Percentiles rank a stretch among this genome's conserved stretches.
Evolutionary conservation across 2,888 invertebrate genomes (phyloP).

Genomic region (Drosophila antonietae): DNA sequence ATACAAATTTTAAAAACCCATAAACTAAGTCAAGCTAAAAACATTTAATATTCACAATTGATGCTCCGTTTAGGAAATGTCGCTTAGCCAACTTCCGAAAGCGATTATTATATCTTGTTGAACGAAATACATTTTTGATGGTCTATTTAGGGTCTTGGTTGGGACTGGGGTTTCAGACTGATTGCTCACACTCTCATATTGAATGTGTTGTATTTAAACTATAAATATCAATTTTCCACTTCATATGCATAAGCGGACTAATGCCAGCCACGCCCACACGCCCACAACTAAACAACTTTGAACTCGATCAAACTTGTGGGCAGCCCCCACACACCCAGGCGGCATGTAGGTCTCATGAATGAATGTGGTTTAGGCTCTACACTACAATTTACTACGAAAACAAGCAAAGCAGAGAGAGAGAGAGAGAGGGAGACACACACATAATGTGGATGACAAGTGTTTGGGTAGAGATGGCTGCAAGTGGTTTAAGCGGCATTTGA

Average conservation of each 20-base stretch:
- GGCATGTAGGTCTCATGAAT: conserved; percentile 58
- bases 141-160: conserved; percentile 20
- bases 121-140: conserved; percentile 6
- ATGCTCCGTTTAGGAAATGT: conserved; percentile 30
- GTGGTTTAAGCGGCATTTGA: conserved; percentile 35
- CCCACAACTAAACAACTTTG: conserved; percentile 32
- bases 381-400: conserved; percentile 52
- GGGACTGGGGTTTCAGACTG: conserved; percentile 3
- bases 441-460: conserved; percentile 46
- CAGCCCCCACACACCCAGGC: conserved; percentile 21
- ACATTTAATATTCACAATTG: conserved; percentile 18
- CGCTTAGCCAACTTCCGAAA: conserved; percentile 70
- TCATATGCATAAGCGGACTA: conserved; percentile 15
- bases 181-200: conserved; percentile 17
- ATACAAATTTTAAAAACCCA: not conserved
- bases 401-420: not conserved
- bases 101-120: conserved; percentile 35
- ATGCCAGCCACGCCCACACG: conserved; percentile 42
- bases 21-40: conserved; percentile 42
- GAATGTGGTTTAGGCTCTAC: conserved; percentile 49
- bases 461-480: conserved; percentile 8
- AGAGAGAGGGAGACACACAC: not conserved
- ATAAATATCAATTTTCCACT: conserved; percentile 53
- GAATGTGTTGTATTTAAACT: conserved; percentile 36
- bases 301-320: conserved; percentile 21